These are phyloP conservation scores for Heliconius hortense DNA, from an alignment of 2,888 invertebrate species.

Conservation along the genomic window DNA sequence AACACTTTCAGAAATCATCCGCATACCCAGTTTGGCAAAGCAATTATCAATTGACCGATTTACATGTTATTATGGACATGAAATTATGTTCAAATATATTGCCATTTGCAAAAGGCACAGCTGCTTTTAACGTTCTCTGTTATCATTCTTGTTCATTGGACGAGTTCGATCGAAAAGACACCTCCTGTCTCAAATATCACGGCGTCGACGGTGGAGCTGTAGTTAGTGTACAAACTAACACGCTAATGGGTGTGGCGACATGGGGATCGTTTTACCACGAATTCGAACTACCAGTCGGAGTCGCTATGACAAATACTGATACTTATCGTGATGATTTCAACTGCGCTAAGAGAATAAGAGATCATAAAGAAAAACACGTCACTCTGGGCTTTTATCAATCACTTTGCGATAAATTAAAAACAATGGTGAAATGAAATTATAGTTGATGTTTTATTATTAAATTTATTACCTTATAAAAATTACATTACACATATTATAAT, in stretches of 20 bases:
- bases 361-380: conserved; percentile 37
- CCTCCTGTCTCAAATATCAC: conserved; percentile 51
- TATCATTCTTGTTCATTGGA: conserved; percentile 56
- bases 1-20: conserved; percentile 7
- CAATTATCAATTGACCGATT: conserved; percentile 48
- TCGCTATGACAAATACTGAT: conserved; percentile 57
- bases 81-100: conserved; percentile 54
- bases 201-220: conserved; percentile 62
- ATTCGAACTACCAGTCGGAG: conserved; percentile 60
- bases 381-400: conserved; percentile 53
- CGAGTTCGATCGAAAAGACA: conserved; percentile 41
- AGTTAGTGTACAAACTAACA: conserved; percentile 46
- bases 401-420: conserved; percentile 49
- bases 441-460: conserved; percentile 20
- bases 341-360: conserved; percentile 57
- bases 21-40: conserved; percentile 22
- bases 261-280: conserved; percentile 53
- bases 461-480: conserved; percentile 31
- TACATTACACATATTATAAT: conserved; percentile 21
- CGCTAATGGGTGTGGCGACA: conserved; percentile 60
- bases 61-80: conserved; percentile 51
- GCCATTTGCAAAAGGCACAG: conserved; percentile 39
- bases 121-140: conserved; percentile 58
- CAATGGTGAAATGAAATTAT: not conserved
- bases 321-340: conserved; percentile 54